Conservation (phyloP, 2,797 vertebrate genomes). For the Poecilia picta region DNA sequence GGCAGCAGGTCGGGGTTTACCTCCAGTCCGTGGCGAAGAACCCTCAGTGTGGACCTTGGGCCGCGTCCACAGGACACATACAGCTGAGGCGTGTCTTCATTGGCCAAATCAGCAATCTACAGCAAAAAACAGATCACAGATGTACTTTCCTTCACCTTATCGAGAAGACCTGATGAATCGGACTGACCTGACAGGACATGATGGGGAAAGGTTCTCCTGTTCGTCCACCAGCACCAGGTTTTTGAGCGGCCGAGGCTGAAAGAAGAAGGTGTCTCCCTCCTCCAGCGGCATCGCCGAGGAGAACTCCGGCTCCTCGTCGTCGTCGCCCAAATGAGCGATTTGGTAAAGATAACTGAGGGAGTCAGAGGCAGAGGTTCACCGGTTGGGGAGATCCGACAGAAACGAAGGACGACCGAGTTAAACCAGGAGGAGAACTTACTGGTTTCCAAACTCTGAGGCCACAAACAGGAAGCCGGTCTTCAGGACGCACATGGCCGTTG, state of each 20-base stretch:
- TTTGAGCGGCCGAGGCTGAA: slow-evolving; percentile 96
- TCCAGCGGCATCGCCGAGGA: slow-evolving; percentile 98
- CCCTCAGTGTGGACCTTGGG: slow-evolving; percentile 92
- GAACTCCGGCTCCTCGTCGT: slow-evolving; percentile 98
- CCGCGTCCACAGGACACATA: slow-evolving; percentile 96
- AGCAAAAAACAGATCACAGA: background rate
- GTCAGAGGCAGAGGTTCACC: background rate
- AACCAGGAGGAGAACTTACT: slow-evolving; percentile 82
- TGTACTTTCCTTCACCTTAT: background rate
- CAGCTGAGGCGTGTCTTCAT: slow-evolving; percentile 96
- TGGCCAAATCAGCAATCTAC: slow-evolving; percentile 96
- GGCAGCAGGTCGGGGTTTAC: slow-evolving; percentile 69
- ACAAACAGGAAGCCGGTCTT: slow-evolving; percentile 99
- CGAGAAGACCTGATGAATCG: background rate
- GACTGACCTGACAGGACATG: slow-evolving; percentile 93
- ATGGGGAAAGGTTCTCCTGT: slow-evolving; percentile 96
- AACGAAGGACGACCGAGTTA: background rate
- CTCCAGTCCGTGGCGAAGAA: slow-evolving; percentile 96
- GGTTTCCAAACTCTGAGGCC: slow-evolving; percentile 97
- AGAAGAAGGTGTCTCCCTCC: slow-evolving; percentile 98
- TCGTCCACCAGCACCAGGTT: slow-evolving; percentile 97
- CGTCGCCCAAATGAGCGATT: slow-evolving; percentile 97
- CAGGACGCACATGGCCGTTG: slow-evolving; percentile 96
- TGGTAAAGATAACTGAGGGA: slow-evolving; percentile 93
- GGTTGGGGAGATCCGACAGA: background rate